phyloP scores from a whole-genome alignment of 2,113 vertebrate genomes.

The Tragelaphus strepsiceros region DNA sequence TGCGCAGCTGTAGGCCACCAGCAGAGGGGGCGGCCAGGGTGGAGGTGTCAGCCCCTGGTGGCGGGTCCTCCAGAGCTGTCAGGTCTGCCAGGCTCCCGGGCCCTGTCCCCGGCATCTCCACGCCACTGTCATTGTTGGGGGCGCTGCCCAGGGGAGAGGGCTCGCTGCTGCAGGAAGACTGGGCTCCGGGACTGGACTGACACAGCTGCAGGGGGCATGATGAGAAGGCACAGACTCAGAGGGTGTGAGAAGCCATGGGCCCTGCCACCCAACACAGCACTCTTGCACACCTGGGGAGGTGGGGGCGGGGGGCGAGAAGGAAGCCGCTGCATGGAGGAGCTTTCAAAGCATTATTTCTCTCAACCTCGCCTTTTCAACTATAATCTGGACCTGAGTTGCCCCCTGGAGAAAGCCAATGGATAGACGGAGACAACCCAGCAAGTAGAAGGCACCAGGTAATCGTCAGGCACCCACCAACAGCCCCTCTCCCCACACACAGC shows the following conservation, averaged over 20 bases:
- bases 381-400: neutral
- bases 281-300: neutral
- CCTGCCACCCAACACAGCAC: neutral
- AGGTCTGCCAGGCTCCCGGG: conserved; percentile 98
- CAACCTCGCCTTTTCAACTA: neutral
- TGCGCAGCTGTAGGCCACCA: conserved; percentile 92
- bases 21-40: conserved; percentile 85
- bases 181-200: conserved; percentile 96
- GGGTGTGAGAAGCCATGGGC: neutral
- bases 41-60: conserved; percentile 90
- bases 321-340: neutral
- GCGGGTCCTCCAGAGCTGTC: conserved; percentile 86
- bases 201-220: conserved; percentile 84
- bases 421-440: neutral
- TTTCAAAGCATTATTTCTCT: neutral
- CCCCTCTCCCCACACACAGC: neutral
- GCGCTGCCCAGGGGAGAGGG: conserved; percentile 94
- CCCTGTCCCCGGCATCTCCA: conserved; percentile 96
- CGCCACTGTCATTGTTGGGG: conserved; percentile 98
- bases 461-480: neutral
- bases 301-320: neutral
- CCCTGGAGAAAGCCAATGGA: neutral
- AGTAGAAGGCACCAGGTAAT: neutral
- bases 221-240: neutral
- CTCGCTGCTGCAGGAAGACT: conserved; percentile 98